Base-by-base conservation (phyloP, 2,888 invertebrate species). In the Nomada goodeniana region DNA sequence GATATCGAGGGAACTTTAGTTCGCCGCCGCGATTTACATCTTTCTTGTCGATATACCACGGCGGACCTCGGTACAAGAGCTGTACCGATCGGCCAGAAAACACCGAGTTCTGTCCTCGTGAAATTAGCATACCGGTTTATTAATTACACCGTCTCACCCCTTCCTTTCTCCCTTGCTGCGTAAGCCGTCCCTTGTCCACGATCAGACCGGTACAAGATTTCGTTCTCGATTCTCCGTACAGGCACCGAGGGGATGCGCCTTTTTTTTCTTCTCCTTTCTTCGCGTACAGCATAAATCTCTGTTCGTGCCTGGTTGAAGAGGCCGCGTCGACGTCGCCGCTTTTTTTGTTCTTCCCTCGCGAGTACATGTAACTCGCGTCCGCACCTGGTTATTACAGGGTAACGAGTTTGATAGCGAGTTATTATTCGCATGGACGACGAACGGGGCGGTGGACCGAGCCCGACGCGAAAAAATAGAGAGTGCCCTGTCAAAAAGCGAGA, bases 71-170 rank as follows among this genome's bases (percentile, higher is more conserved):
- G 57, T 72, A 77, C 82, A 72, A 64, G 69, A 72, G n/a, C 76
- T 75, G 77, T 60, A 59, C 78, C 82, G 80, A 55, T 67, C 71
- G 68, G 53, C 73, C 80, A 85, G 85, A 85, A 86, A 88, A 87
- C 81, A 84, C 76, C 83, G 79, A 75, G 82, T 86, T 90, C 87
- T 84, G 86, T 89, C 87, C 86, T 89, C 85, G 82, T 60, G 72
- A 83, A 90, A 91, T 91, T 91, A 88, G 86, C 91, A 91, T 91
- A 91, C 91, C 88, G 90, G 91, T 91, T 91, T 91, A 91, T 91
- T 91, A 91, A 91, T 91, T 91, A 90, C 89, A 84, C 70, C 73
- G 75, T 74, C 74, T 63, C 83, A 71, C 77, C 74, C 84, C 72
- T 64, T 63, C 20, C 64, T 18, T n/a, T 47, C 42, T 15, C 13